Conservation (phyloP, 2,888 invertebrate genomes). For the Nymphalis c-album region DNA sequence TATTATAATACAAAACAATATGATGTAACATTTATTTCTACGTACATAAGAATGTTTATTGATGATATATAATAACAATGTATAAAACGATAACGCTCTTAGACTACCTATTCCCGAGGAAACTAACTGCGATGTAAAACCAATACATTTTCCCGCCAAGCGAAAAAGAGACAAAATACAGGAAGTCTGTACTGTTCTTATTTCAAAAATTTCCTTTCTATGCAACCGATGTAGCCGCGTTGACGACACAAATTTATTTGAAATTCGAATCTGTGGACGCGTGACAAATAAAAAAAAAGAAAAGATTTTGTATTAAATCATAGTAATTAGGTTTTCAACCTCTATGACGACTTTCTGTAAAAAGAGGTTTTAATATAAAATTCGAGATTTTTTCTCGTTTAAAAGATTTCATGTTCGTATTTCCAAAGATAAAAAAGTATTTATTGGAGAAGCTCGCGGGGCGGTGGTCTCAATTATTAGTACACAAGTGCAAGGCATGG, state of each 20-base stretch:
- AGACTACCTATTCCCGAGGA: constrained; percentile 29
- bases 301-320: neutral
- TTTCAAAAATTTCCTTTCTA: constrained; percentile 38
- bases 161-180: constrained; percentile 61
- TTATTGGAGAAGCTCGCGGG: constrained; percentile 32
- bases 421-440: constrained; percentile 39
- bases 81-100: constrained; percentile 18
- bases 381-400: neutral
- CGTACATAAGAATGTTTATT: neutral
- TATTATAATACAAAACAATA: too few relatives aligned
- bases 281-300: constrained; percentile 18
- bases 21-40: too few relatives aligned
- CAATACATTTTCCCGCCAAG: constrained; percentile 61
- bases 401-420: constrained; percentile 34
- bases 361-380: neutral
- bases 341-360: too few relatives aligned
- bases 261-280: constrained; percentile 31
- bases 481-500: constrained; percentile 55
- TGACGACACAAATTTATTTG: constrained; percentile 30
- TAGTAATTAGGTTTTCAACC: neutral
- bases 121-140: constrained; percentile 30
- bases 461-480: constrained; percentile 34
- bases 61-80: neutral
- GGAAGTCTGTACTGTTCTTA: constrained; percentile 56
- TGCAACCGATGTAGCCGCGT: constrained; percentile 15